Evolutionary conservation across 2,888 invertebrate species (phyloP).

Genomic region (Leptura quadrifasciata): DNA sequence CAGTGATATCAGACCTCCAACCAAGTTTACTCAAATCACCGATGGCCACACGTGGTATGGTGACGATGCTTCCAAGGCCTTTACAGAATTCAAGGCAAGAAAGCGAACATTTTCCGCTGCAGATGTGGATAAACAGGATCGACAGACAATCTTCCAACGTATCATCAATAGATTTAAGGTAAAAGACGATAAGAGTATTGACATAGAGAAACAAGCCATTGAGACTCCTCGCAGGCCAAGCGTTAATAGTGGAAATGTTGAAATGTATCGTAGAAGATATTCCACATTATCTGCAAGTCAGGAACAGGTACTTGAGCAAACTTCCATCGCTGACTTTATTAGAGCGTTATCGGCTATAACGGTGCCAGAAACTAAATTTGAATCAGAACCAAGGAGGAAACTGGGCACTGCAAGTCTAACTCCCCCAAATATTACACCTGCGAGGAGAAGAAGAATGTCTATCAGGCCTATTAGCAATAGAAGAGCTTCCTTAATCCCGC

Average conservation of each 20-base stretch:
- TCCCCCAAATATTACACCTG: conserved; percentile 48
- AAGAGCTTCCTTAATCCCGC: conserved; percentile 62
- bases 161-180: conserved; percentile 53
- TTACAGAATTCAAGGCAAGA: conserved; percentile 73
- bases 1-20: conserved; percentile 76
- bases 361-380: conserved; percentile 62
- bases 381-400: conserved; percentile 73
- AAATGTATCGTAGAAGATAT: conserved; percentile 60
- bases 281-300: conserved; percentile 66
- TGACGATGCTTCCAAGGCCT: conserved; percentile 78
- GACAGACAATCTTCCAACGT: conserved; percentile 53
- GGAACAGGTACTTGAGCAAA: conserved; percentile 84
- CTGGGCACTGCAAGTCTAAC: conserved; percentile 75
- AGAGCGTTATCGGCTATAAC: conserved; percentile 84
- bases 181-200: conserved; percentile 56
- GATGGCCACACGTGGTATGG: conserved; percentile 82
- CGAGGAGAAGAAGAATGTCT: conserved; percentile 55
- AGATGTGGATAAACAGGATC: conserved; percentile 27
- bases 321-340: conserved; percentile 88
- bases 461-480: conserved; percentile 57
- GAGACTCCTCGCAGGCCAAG: conserved; percentile 71
- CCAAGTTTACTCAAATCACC: conserved; percentile 69
- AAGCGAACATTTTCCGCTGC: conserved; percentile 27
- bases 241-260: conserved; percentile 67
- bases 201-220: conserved; percentile 65